Evolutionary conservation across 2,797 vertebrate genomes (phyloP).

Genomic region (Thunnus albacares): DNA sequence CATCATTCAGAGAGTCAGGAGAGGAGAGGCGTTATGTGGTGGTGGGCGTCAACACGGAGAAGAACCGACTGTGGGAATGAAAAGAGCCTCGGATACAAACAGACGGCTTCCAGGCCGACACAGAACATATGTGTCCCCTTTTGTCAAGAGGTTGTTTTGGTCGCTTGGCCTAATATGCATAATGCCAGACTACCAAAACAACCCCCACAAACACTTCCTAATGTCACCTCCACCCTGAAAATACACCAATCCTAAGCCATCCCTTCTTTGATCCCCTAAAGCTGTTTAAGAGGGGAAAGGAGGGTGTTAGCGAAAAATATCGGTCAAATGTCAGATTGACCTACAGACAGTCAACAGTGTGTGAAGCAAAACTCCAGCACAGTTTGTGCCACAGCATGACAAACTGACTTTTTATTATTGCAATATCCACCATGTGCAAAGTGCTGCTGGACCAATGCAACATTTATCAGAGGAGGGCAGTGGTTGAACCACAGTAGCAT

Average conservation of each 20-base stretch:
- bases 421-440: neutral
- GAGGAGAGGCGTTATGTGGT: conserved; percentile 10
- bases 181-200: conserved; percentile 55
- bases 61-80: conserved; percentile 34
- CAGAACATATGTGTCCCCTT: conserved; percentile 51
- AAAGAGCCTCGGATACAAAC: conserved; percentile 24
- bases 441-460: neutral
- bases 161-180: conserved; percentile 46
- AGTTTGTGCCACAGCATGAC: neutral
- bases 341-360: neutral
- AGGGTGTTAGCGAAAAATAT: conserved; percentile 44
- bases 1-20: conserved; percentile 30
- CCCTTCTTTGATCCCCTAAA: conserved; percentile 61
- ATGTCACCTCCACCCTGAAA: conserved; percentile 26
- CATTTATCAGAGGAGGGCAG: neutral
- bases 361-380: neutral
- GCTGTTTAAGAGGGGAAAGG: conserved; percentile 56
- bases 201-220: conserved; percentile 45
- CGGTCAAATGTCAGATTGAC: conserved; percentile 44
- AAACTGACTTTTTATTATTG: neutral
- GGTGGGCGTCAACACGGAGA: conserved; percentile 17
- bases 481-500: neutral
- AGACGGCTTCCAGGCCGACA: conserved; percentile 17
- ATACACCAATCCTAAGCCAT: conserved; percentile 35
- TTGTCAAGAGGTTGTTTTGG: conserved; percentile 45